Base-by-base conservation (phyloP, 2,113 vertebrate species). In the Montifringilla adamsi region DNA sequence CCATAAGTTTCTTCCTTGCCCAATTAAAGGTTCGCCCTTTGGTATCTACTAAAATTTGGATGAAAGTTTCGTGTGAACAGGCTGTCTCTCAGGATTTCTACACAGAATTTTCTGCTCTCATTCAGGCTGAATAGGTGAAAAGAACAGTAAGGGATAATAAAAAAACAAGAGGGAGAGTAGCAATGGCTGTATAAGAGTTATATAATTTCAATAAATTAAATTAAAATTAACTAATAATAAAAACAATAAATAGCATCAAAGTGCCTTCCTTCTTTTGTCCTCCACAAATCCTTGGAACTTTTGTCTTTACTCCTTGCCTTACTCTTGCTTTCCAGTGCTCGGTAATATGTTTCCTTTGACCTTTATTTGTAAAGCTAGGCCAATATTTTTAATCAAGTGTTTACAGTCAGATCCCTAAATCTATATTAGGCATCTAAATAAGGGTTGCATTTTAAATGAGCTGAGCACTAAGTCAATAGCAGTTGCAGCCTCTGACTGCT, bases 301-400 rank as follows among this genome's bases (percentile, higher is more conserved):
- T 87, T 88, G 41, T 84, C 60, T 89, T 63, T 67, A 66, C 80
- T 81, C 44, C 23, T 78, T 68, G 11, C 66, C 62, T 88, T 63
- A 50, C 5, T 64, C 37, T 58, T 78, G 20, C 56, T 86, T 93
- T 93, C 73, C 30, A 76, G 41, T 23, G 37, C 62, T 84, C 52
- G 53, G 72, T 92, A 92, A 84, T 72, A 33, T 56, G 63, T 89
- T 96, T 95, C 69, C 13, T 92, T 86, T 94, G 90, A 95, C 94
- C 90, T 96, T 92, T 95, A 68, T 93, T 92, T 92, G 64, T 73
- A 84, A 94, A 94, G 76, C 41, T 58, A 84, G 92, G 69, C 93
- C 94, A 96, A 93, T 96, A 93, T 93, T 95, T 96, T 94, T 96
- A 96, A 95, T 96, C 93, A 94, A 76, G 76, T 95, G 89, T 96